Conservation (phyloP, 2,888 invertebrate genomes). For the Hyposoter didymator region DNA sequence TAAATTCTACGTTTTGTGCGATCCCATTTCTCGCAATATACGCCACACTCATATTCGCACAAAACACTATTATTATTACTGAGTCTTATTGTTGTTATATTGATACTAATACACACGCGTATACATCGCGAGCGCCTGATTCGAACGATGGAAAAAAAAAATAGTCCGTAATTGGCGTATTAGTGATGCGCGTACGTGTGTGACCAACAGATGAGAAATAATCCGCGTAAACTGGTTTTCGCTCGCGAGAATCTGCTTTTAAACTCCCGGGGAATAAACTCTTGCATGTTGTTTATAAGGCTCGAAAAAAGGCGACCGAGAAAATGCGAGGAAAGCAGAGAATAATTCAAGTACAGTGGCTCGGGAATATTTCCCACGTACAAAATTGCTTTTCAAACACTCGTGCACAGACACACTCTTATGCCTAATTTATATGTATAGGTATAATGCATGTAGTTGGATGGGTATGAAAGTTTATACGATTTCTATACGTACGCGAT, state of each 20-base stretch:
- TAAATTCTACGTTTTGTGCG: slow-evolving; percentile 27
- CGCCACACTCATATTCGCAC: background rate
- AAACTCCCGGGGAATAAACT: slow-evolving; percentile 4
- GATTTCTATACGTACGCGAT: slow-evolving; percentile 53
- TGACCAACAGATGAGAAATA: slow-evolving; percentile 39
- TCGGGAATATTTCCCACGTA: slow-evolving; percentile 65
- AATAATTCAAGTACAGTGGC: slow-evolving; percentile 56
- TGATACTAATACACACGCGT: slow-evolving; percentile 6
- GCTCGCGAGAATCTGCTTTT: slow-evolving; percentile 54
- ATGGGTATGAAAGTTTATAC: background rate
- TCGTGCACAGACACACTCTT: slow-evolving; percentile 6
- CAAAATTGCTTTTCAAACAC: slow-evolving; percentile 19
- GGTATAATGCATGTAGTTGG: background rate
- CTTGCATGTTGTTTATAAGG: slow-evolving; percentile 40
- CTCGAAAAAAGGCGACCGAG: slow-evolving; percentile 43
- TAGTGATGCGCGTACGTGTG: slow-evolving; percentile 28
- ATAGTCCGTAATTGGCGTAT: slow-evolving; percentile 41
- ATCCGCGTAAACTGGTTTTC: slow-evolving; percentile 66
- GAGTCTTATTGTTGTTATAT: slow-evolving; percentile 3
- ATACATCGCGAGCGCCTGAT: background rate
- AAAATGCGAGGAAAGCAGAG: slow-evolving; percentile 59
- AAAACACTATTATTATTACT: slow-evolving; percentile 21
- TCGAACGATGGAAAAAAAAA: slow-evolving; percentile 33
- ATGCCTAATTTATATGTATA: slow-evolving; percentile 21
- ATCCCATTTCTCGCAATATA: background rate